Evolutionary conservation across 2,797 vertebrate genomes (phyloP).

Genomic region (Nyctalus aviator): DNA sequence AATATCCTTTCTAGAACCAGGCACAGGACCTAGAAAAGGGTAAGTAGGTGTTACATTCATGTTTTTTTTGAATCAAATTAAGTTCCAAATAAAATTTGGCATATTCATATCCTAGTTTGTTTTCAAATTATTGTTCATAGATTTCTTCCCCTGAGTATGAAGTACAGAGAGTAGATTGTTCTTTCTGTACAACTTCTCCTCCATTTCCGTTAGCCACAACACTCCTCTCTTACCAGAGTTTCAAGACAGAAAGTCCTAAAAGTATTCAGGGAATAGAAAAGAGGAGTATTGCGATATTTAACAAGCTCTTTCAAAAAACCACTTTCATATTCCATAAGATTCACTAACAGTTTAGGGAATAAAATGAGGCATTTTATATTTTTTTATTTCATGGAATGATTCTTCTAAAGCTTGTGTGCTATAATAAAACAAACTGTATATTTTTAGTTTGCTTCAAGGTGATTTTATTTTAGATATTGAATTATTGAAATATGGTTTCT

Average conservation of each 20-base stretch:
- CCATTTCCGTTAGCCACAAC: neutral
- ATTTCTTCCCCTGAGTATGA: neutral
- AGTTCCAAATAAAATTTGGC: neutral
- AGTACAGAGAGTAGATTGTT: neutral
- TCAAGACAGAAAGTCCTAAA: neutral
- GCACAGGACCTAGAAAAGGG: neutral
- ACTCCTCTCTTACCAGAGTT: neutral
- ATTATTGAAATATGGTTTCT: constrained; percentile 75
- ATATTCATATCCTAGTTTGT: neutral
- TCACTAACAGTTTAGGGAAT: neutral
- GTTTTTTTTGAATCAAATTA: neutral
- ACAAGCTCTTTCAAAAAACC: neutral
- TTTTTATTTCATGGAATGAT: constrained; percentile 21
- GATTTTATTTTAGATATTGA: constrained; percentile 69
- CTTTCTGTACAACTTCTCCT: neutral
- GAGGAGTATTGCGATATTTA: neutral
- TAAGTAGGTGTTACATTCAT: neutral
- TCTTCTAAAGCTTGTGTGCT: constrained; percentile 18
- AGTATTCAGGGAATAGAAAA: neutral
- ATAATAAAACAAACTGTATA: neutral
- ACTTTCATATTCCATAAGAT: neutral
- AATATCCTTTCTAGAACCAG: neutral
- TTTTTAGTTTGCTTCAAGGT: constrained; percentile 73
- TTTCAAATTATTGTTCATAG: neutral
- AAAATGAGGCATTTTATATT: neutral